These are phyloP conservation scores for Tachysurus vachellii DNA, from an alignment of 2,113 vertebrate genomes.

Conservation along the genomic window DNA sequence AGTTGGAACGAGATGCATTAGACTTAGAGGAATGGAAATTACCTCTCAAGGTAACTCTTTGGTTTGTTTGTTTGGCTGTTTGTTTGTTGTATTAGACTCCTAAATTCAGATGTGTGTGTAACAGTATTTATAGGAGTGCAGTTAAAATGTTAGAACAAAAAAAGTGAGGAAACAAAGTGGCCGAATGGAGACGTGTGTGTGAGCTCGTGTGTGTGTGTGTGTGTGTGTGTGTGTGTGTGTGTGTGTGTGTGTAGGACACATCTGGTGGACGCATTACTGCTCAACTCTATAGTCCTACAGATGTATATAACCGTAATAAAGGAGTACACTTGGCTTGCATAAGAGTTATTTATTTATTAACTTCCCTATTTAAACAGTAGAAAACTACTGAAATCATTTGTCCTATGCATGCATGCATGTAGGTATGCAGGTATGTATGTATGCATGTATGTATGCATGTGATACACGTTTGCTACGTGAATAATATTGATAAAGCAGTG, in stretches of 20 bases:
- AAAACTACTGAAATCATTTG: background rate
- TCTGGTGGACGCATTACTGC: conserved; percentile 18
- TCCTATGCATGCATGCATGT: background rate
- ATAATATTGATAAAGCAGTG: background rate
- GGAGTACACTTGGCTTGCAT: background rate
- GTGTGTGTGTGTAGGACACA: background rate
- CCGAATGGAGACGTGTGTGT: background rate
- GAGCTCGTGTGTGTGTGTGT: background rate
- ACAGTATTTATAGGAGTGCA: too few relatives aligned
- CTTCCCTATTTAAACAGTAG: background rate
- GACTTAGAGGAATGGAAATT: conserved; percentile 50
- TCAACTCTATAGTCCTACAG: background rate
- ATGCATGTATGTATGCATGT: too few relatives aligned
- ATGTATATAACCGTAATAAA: background rate
- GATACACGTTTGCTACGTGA: too few relatives aligned
- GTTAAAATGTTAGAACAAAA: background rate
- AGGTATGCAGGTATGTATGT: background rate
- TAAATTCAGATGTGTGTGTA: background rate
- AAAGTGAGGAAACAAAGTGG: background rate
- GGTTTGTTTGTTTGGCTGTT: background rate
- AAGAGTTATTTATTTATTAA: background rate
- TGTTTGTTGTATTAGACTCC: background rate
- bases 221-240: background rate
- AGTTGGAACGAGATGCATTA: conserved; percentile 4
- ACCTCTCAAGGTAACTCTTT: conserved; percentile 2